Percentiles rank a stretch among this genome's conserved stretches.
Conservation (phyloP, 2,888 invertebrate species). For the Temnothorax rugatulus region DNA sequence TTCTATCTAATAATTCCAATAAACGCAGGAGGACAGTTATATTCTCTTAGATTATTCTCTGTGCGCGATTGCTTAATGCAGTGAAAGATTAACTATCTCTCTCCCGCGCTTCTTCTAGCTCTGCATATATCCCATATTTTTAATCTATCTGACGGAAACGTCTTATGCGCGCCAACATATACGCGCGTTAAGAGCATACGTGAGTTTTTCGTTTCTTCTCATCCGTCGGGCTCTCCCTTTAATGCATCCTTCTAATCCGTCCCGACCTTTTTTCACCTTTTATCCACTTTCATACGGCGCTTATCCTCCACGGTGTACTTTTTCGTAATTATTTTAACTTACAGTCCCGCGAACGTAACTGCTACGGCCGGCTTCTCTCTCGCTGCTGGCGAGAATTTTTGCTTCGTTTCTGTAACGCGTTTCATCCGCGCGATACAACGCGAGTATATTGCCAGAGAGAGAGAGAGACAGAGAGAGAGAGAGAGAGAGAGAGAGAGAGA, state of each 20-base stretch:
- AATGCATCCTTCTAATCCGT: conserved; percentile 54
- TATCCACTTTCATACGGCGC: conserved; percentile 53
- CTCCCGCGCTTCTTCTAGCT: neutral
- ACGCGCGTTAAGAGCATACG: conserved; percentile 54
- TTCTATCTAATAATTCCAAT: neutral
- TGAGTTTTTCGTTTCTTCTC: conserved; percentile 57
- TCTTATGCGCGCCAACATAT: conserved; percentile 39
- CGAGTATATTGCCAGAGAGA: conserved; percentile 23
- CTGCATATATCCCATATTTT: conserved; percentile 45
- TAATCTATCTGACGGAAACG: conserved; percentile 45
- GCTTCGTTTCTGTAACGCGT: conserved; percentile 41
- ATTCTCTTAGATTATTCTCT: neutral
- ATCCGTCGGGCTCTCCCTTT: conserved; percentile 54
- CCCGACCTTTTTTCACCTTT: conserved; percentile 52
- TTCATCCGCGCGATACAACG: conserved; percentile 42
- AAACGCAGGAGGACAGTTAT: neutral
- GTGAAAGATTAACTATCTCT: conserved; percentile 2
- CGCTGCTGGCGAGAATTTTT: conserved; percentile 39
- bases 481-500: too few relatives aligned
- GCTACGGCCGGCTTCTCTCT: conserved; percentile 31
- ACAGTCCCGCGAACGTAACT: conserved; percentile 37
- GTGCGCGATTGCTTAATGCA: neutral
- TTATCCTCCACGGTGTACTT: conserved; percentile 55
- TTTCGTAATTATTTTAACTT: conserved; percentile 60
- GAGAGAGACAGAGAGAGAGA: too few relatives aligned